Evolutionary conservation across 2,113 vertebrate species (phyloP), one percentile per base, ranked within the genome.

Genomic region (Nycticryphes semicollaris): DNA sequence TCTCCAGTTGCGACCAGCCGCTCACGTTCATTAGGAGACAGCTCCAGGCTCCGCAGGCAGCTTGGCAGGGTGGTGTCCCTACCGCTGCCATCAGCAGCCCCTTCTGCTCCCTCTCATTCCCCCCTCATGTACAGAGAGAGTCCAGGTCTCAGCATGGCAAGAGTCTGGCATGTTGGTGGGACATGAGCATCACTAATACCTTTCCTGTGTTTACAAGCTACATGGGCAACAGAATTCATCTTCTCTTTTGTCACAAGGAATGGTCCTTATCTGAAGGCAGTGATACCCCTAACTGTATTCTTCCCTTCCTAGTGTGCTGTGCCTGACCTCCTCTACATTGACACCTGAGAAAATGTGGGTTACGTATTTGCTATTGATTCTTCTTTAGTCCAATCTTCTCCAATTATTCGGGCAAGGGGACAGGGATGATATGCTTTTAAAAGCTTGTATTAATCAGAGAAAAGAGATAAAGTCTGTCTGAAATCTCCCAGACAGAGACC

Each of bases 1-100:
- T 62, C 90, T 96, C 90, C 84, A 94, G 91, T 95, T 96, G 90
- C 81, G 97, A 94, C 88, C 89, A 95, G 94, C 79, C 47, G 17
- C 90, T 93, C 2, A 27, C 1, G 7, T 77, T 97, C 96, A 91
- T 97, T 96, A 94, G 94, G 87, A 96, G 77, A 83, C 91, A 96
- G 94, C 94, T 95, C 93, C 47, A 51, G 88, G 87, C 76, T 94
- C 95, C 0, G 3, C 84, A 50, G 92, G 90, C 76, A 95, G 92
- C 89, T 57, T 86, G 94, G 94, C 92, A 84, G 92, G 94, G 41
- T 79, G 79, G 75, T 54, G 30, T 77, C 53, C 81, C 93, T 91
- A n/a, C 84, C 0, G n/a, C 21, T 96, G 62, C 80, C n/a, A 2
- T 45, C 83, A 80, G 57, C 75, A 13, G 12, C 62, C 0, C 1